These are phyloP conservation scores for Zaprionus taronus DNA, from an alignment of 1,140 invertebrate species.

Conservation along the genomic window DNA sequence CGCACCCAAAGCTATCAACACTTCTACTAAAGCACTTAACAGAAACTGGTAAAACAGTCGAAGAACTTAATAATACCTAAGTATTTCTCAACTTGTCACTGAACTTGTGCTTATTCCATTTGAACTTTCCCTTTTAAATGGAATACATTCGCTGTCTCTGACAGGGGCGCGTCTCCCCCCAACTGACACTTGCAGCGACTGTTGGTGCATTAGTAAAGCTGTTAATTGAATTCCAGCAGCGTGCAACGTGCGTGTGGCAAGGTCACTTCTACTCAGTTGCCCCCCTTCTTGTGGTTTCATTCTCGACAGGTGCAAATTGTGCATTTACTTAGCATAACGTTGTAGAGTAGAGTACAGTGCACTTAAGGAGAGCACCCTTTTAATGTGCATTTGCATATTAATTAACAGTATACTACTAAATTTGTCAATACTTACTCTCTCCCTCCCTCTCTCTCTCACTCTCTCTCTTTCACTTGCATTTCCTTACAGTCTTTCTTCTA, in stretches of 20 bases:
- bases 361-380: constrained; percentile 28
- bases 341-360: neutral
- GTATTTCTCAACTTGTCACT: neutral
- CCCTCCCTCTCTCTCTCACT: neutral
- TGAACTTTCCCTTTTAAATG: neutral
- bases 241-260: constrained; percentile 19
- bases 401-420: constrained; percentile 23
- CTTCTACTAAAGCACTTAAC: too few relatives aligned
- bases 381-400: constrained; percentile 61
- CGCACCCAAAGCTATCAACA: too few relatives aligned
- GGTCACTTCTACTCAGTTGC: constrained; percentile 25
- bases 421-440: constrained; percentile 27
- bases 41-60: too few relatives aligned
- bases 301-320: constrained; percentile 30
- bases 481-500: neutral
- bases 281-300: constrained; percentile 7
- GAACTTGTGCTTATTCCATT: neutral
- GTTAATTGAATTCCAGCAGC: constrained; percentile 70
- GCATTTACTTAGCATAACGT: constrained; percentile 40
- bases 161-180: constrained; percentile 12
- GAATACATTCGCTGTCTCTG: neutral
- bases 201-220: constrained; percentile 21
- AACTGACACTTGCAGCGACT: constrained; percentile 11
- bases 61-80: too few relatives aligned
- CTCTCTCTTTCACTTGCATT: neutral